Percentiles rank a stretch among this genome's conserved stretches.
These are phyloP conservation scores for Drosophila mayri DNA, from an alignment of 1,140 invertebrate species.

Conservation along the genomic window DNA sequence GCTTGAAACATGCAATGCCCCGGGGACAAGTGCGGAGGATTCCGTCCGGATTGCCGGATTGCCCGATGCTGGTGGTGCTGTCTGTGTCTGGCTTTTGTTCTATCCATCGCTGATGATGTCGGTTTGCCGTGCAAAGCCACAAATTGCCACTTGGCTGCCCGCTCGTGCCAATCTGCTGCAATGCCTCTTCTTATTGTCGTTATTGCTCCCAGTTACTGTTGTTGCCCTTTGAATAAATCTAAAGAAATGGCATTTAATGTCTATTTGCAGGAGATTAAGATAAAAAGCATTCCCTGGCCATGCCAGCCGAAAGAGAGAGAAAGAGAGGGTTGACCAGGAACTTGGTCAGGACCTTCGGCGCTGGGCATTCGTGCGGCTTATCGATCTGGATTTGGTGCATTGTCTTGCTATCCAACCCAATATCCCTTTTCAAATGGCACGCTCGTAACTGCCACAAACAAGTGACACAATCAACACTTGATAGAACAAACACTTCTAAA, in stretches of 20 bases:
- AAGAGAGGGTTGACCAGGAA: slow-evolving; percentile 5
- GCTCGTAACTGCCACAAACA: slow-evolving; percentile 80
- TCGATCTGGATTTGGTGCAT: slow-evolving; percentile 70
- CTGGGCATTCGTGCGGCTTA: slow-evolving; percentile 75
- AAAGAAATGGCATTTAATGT: slow-evolving; percentile 84
- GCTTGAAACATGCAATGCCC: slow-evolving; percentile 82
- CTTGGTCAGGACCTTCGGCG: slow-evolving; percentile 12
- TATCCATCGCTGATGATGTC: slow-evolving; percentile 78
- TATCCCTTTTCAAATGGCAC: slow-evolving; percentile 65
- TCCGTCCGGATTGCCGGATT: slow-evolving; percentile 17
- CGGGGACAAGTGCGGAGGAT: slow-evolving; percentile 74
- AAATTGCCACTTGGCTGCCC: slow-evolving; percentile 82
- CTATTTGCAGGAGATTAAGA: slow-evolving; percentile 83
- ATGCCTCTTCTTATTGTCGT: slow-evolving; percentile 51
- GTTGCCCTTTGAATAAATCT: slow-evolving; percentile 74
- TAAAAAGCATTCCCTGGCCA: slow-evolving; percentile 72
- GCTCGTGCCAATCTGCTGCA: slow-evolving; percentile 80
- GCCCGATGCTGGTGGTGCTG: slow-evolving; percentile 7
- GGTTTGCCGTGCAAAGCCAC: slow-evolving; percentile 82
- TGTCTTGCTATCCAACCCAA: slow-evolving; percentile 49
- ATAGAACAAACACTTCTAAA: slow-evolving; percentile 83
- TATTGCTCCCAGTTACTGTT: slow-evolving; percentile 29
- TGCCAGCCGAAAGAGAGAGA: slow-evolving; percentile 22
- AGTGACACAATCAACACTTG: slow-evolving; percentile 83
- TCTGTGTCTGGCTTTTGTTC: slow-evolving; percentile 73